These are phyloP conservation scores for Bursaphelenchus okinawaensis DNA, from an alignment of 2,888 invertebrate species.

Conservation along the genomic window DNA sequence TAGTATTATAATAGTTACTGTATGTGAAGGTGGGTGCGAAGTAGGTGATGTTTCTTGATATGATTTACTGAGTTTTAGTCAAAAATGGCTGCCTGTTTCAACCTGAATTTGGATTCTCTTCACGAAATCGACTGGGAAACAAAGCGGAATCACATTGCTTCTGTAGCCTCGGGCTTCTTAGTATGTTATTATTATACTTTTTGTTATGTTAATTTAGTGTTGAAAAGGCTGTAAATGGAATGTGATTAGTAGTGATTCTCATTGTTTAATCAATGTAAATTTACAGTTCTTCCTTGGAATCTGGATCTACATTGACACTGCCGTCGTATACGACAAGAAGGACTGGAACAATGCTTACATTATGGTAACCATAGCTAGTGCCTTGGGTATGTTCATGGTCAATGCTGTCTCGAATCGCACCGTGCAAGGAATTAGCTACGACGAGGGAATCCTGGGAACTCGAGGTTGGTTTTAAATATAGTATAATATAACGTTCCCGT, in stretches of 20 bases:
- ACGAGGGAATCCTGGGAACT: slow-evolving; percentile 65
- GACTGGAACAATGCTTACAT: slow-evolving; percentile 69
- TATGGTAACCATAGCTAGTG: slow-evolving; percentile 87
- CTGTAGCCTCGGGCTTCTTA: slow-evolving; percentile 77
- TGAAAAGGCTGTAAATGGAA: too few species aligned
- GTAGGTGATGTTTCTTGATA: neutral
- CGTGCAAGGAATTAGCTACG: slow-evolving; percentile 67
- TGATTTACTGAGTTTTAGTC: neutral
- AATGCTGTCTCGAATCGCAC: slow-evolving; percentile 93
- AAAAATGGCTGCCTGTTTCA: slow-evolving; percentile 1
- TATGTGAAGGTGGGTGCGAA: neutral
- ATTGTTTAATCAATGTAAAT: neutral
- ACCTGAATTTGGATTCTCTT: slow-evolving; percentile 24
- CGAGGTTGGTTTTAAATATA: slow-evolving; percentile 68
- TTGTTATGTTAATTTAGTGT: too few species aligned
- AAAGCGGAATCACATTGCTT: slow-evolving; percentile 77
- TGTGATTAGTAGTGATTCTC: too few species aligned
- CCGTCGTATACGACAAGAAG: slow-evolving; percentile 64
- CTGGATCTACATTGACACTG: slow-evolving; percentile 96
- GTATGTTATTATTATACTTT: too few species aligned
- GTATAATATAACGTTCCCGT: too few species aligned
- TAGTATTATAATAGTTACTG: neutral
- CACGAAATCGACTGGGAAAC: slow-evolving; percentile 70
- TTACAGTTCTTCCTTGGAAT: slow-evolving; percentile 85
- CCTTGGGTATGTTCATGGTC: slow-evolving; percentile 89